A percentile compares a stretch with the other conserved stretches of the same genome.
These are phyloP conservation scores for Armadillidium nasatum DNA, from an alignment of 1,140 invertebrate genomes.

Conservation along the genomic window DNA sequence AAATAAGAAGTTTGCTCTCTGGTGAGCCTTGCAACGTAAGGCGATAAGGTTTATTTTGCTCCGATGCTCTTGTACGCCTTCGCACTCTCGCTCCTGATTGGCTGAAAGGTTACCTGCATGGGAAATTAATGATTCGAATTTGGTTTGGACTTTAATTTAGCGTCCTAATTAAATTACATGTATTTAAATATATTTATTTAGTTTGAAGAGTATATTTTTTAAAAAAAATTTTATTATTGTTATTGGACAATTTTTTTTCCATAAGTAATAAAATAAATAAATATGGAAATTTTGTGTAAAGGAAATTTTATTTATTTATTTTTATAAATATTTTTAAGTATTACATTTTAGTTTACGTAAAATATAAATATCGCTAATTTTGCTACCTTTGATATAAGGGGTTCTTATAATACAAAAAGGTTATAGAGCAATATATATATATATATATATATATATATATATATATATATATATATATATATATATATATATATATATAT, in stretches of 20 bases:
- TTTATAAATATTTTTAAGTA: no score
- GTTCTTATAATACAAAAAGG: background rate
- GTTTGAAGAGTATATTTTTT: no score
- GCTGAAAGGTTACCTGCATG: conserved; percentile 5
- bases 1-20: background rate
- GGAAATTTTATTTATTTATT: no score
- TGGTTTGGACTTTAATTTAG: conserved; percentile 1
- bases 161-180: background rate
- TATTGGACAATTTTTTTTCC: no score
- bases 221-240: no score
- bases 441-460: conserved; percentile 15
- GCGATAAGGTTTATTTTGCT: background rate
- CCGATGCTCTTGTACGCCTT: background rate
- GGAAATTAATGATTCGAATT: conserved; percentile 1
- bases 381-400: background rate
- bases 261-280: no score
- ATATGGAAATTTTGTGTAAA: no score
- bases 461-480: no score
- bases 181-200: no score
- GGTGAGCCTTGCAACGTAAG: background rate
- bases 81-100: background rate
- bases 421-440: background rate
- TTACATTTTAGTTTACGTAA: no score
- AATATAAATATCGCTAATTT: background rate
- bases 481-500: no score